Evolutionary conservation across 2,113 vertebrate genomes (phyloP).

Genomic region (Colaptes auratus): DNA sequence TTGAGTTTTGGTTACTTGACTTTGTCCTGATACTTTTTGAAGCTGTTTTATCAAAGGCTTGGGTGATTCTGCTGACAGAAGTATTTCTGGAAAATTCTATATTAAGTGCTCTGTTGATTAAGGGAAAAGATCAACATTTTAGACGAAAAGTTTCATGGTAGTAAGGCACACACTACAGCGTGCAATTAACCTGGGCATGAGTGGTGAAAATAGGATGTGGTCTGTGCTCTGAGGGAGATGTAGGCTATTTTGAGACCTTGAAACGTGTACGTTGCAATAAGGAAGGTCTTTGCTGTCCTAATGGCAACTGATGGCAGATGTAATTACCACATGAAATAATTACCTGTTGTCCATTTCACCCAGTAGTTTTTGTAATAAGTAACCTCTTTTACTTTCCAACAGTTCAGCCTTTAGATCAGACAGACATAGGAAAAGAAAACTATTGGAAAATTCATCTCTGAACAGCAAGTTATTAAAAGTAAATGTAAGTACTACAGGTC

Average conservation of each 20-base stretch:
- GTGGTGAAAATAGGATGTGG: not conserved
- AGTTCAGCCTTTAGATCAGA: slow-evolving; percentile 89
- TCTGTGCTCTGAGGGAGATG: not conserved
- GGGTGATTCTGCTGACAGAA: not conserved
- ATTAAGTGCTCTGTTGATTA: not conserved
- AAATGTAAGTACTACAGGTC: slow-evolving; percentile 80
- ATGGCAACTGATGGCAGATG: not conserved
- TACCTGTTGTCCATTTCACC: not conserved
- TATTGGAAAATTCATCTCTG: slow-evolving; percentile 85
- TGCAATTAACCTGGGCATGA: not conserved
- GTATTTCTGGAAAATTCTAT: not conserved
- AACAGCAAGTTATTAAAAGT: slow-evolving; percentile 92
- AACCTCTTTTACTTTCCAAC: slow-evolving; percentile 39
- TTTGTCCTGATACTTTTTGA: not conserved
- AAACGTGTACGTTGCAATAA: not conserved
- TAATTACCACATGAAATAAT: not conserved
- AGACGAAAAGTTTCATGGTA: not conserved
- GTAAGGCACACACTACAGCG: not conserved
- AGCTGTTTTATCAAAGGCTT: not conserved
- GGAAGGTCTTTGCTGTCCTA: not conserved
- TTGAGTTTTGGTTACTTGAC: not conserved
- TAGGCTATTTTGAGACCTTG: not conserved
- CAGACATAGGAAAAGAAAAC: slow-evolving; percentile 93
- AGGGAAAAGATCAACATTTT: not conserved
- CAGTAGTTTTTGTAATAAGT: not conserved